A percentile compares a stretch with the other conserved stretches of the same genome.
Evolutionary conservation across 2,888 invertebrate genomes (phyloP).

Genomic region (Microdon myrmicae): DNA sequence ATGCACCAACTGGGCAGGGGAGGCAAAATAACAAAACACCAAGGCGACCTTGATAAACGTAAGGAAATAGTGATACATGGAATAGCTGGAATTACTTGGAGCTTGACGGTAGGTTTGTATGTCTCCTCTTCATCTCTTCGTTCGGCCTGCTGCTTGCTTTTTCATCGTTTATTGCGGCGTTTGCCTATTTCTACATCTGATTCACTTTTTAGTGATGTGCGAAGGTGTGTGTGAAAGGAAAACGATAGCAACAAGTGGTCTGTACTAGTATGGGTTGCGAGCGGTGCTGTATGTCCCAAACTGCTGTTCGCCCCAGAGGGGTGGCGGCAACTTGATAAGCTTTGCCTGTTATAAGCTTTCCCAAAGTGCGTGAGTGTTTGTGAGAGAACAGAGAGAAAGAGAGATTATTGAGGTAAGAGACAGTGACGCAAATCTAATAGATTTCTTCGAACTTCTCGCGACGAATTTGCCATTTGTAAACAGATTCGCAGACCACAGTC

Average conservation of each 20-base stretch:
- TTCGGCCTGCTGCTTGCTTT: too few species aligned
- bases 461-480: too few species aligned
- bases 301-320: too few species aligned
- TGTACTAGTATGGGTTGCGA: conserved; percentile 2
- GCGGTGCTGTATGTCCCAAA: conserved; percentile 8
- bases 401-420: conserved; percentile 3
- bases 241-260: conserved; percentile 41
- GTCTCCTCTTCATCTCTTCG: conserved; percentile 10
- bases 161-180: too few species aligned
- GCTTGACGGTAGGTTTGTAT: conserved; percentile 11
- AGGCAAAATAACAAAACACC: conserved; percentile 47
- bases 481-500: too few species aligned
- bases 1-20: conserved; percentile 11
- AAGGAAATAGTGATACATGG: conserved; percentile 48
- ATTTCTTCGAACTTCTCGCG: too few species aligned
- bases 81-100: conserved; percentile 42
- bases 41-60: conserved; percentile 49
- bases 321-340: conserved; percentile 3
- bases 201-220: conserved; percentile 19
- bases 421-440: conserved; percentile 12
- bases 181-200: conserved; percentile 31
- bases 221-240: conserved; percentile 11
- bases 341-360: conserved; percentile 17
- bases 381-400: conserved; percentile 6
- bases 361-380: conserved; percentile 10